Conservation (phyloP, 2,888 invertebrate species). For the Pseudococcus longispinus region DNA sequence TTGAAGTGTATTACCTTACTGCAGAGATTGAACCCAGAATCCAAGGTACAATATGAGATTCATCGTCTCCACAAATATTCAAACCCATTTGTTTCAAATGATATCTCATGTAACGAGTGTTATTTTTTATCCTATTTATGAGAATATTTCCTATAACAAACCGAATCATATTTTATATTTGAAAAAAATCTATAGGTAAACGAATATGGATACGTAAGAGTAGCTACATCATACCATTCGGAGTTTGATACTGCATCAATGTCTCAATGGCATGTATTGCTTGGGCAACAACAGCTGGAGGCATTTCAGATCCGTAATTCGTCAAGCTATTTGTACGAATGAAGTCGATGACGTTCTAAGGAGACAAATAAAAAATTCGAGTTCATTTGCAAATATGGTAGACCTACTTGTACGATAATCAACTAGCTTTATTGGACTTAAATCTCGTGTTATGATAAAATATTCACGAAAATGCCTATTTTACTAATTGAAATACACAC, state of each 20-base stretch:
- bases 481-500: neutral
- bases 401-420: neutral
- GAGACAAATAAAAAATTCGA: neutral
- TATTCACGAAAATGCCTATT: neutral
- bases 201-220: neutral
- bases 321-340: constrained; percentile 39
- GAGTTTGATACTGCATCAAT: constrained; percentile 22
- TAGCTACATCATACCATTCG: neutral
- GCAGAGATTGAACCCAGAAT: constrained; percentile 93
- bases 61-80: constrained; percentile 88
- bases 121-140: constrained; percentile 65
- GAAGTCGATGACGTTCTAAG: constrained; percentile 45
- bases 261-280: constrained; percentile 37
- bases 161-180: neutral
- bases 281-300: constrained; percentile 42
- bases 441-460: neutral
- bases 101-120: constrained; percentile 81
- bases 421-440: neutral
- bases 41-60: constrained; percentile 96
- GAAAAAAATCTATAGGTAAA: neutral
- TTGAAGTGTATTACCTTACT: constrained; percentile 72
- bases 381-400: too few species aligned
- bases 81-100: constrained; percentile 86
- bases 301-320: constrained; percentile 48
- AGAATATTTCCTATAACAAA: constrained; percentile 47